These are phyloP conservation scores for Aphyosemion australe DNA, from an alignment of 2,113 vertebrate genomes.

Conservation along the genomic window DNA sequence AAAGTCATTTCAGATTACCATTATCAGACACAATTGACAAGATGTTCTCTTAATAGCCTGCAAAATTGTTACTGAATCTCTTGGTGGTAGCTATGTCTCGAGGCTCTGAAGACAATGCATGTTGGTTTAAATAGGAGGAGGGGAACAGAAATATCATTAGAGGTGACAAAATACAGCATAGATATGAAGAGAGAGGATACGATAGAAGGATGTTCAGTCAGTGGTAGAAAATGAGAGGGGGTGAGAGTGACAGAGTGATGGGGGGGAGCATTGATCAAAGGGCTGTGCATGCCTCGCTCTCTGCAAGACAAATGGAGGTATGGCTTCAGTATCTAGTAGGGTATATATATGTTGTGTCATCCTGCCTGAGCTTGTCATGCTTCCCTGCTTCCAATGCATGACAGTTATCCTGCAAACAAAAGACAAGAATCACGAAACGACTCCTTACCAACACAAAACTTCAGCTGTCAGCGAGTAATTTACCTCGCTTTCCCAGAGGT, in stretches of 20 bases:
- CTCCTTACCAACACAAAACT: slow-evolving; percentile 26
- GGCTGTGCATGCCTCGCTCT: slow-evolving; percentile 14
- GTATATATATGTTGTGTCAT: slow-evolving; percentile 42
- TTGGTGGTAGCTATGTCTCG: too few species aligned
- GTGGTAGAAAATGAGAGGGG: slow-evolving; percentile 6
- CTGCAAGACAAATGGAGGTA: slow-evolving; percentile 52
- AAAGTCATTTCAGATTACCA: too few species aligned
- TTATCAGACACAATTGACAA: too few species aligned
- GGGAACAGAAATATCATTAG: neutral
- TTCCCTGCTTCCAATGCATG: slow-evolving; percentile 68
- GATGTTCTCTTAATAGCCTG: too few species aligned
- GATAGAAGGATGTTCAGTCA: slow-evolving; percentile 3
- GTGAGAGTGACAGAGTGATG: slow-evolving; percentile 6
- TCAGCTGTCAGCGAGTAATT: slow-evolving; percentile 22
- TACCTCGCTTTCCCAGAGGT: too few species aligned
- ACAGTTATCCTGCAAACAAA: slow-evolving; percentile 60
- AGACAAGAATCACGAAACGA: slow-evolving; percentile 39
- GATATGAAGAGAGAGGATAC: neutral
- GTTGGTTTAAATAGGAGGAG: neutral
- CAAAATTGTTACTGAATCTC: too few species aligned
- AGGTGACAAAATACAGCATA: neutral
- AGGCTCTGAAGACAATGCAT: too few species aligned
- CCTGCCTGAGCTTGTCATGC: slow-evolving; percentile 53
- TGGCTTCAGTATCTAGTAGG: slow-evolving; percentile 33
- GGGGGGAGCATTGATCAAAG: slow-evolving; percentile 45